phyloP scores from a whole-genome alignment of 2,888 invertebrate species.

The Drosophila niveifrons region DNA sequence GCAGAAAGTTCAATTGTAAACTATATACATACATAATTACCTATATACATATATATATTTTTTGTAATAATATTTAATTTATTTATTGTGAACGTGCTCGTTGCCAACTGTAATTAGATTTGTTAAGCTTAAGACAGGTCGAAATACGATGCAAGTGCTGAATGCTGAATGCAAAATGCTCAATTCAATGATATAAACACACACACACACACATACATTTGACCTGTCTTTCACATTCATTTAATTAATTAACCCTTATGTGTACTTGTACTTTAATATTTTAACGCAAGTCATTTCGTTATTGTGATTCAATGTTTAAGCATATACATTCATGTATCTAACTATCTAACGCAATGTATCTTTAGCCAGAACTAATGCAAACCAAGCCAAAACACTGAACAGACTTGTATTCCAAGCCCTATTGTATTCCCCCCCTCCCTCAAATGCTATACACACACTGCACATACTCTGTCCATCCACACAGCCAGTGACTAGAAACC shows the following conservation, averaged over 20 bases:
- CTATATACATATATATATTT: constrained; percentile 48
- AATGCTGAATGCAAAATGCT: constrained; percentile 1
- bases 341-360: constrained; percentile 14
- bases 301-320: constrained; percentile 62
- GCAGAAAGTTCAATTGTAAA: constrained; percentile 60
- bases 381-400: constrained; percentile 14
- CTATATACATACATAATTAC: constrained; percentile 42
- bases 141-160: neutral
- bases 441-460: constrained; percentile 6
- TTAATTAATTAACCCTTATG: constrained; percentile 37
- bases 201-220: neutral
- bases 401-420: constrained; percentile 25
- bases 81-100: constrained; percentile 58
- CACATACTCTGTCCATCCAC: neutral
- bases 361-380: neutral
- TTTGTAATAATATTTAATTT: constrained; percentile 42
- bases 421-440: constrained; percentile 8
- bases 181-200: neutral
- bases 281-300: constrained; percentile 70
- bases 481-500: neutral
- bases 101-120: constrained; percentile 53
- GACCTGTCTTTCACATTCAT: constrained; percentile 34
- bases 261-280: constrained; percentile 49
- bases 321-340: constrained; percentile 29
- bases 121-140: constrained; percentile 41